A percentile compares a stretch with the other conserved stretches of the same genome.
These are phyloP conservation scores for Popillia japonica DNA, from an alignment of 1,140 invertebrate species.

Conservation along the genomic window DNA sequence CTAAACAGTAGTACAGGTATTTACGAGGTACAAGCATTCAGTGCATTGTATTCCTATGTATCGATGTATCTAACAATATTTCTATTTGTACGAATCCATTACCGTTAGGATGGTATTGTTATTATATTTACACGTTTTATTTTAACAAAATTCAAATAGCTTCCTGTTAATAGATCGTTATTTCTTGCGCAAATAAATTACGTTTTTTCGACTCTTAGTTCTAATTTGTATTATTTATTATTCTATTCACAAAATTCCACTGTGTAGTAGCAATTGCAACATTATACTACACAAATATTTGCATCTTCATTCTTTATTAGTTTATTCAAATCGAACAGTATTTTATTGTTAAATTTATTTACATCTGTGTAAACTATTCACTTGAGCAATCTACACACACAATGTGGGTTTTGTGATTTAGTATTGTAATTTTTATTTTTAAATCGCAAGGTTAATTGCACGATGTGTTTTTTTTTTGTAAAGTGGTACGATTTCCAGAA, in stretches of 20 bases:
- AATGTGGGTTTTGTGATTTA: slow-evolving; percentile 18
- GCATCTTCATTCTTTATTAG: background rate
- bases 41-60: background rate
- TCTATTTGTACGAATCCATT: background rate
- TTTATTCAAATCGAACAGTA: slow-evolving; percentile 7
- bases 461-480: background rate
- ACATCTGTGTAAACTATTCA: background rate
- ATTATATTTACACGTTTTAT: slow-evolving; percentile 2
- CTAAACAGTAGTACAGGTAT: background rate
- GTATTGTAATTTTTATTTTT: slow-evolving; percentile 16
- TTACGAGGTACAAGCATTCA: background rate
- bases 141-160: background rate
- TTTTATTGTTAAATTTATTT: slow-evolving; percentile 17
- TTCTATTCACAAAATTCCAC: background rate
- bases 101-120: background rate
- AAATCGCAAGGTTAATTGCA: slow-evolving; percentile 6
- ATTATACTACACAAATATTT: background rate
- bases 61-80: background rate
- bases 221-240: background rate
- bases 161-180: background rate
- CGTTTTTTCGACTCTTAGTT: background rate
- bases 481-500: background rate
- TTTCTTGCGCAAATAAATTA: background rate
- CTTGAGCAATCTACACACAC: background rate
- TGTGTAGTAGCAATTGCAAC: background rate